Evolutionary conservation across 2,113 vertebrate species (phyloP).

Genomic region (Girardinichthys multiradiatus): DNA sequence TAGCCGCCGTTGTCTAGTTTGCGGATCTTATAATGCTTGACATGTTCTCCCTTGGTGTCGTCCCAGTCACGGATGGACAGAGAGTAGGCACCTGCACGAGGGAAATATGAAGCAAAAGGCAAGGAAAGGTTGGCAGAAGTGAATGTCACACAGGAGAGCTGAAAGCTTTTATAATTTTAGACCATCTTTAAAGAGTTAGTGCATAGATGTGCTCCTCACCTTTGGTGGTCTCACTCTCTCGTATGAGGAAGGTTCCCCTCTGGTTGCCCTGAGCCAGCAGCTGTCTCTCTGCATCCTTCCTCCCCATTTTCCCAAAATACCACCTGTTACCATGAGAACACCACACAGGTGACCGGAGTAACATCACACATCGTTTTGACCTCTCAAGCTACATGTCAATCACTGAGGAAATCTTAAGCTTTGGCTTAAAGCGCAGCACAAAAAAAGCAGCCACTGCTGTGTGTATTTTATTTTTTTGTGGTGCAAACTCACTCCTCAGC

Average conservation of each 20-base stretch:
- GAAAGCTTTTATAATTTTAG: not conserved
- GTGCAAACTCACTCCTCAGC: slow-evolving; percentile 91
- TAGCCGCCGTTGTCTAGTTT: slow-evolving; percentile 95
- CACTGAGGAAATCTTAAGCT: not conserved
- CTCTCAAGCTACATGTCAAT: slow-evolving; percentile 34
- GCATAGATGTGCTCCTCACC: slow-evolving; percentile 70
- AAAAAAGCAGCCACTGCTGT: not conserved
- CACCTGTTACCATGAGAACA: slow-evolving; percentile 82
- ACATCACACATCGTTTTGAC: slow-evolving; percentile 23
- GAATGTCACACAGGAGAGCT: not conserved
- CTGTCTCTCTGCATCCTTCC: slow-evolving; percentile 93
- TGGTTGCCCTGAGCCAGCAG: slow-evolving; percentile 86
- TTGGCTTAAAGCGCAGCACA: not conserved
- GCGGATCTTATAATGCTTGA: slow-evolving; percentile 99
- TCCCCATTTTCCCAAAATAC: slow-evolving; percentile 96
- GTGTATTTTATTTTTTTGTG: slow-evolving; percentile 20
- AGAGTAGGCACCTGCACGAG: slow-evolving; percentile 88
- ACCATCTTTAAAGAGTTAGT: not conserved
- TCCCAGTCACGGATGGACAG: slow-evolving; percentile 97
- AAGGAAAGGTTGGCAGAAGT: not conserved
- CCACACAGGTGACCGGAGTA: slow-evolving; percentile 40
- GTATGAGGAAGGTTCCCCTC: slow-evolving; percentile 90
- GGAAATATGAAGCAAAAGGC: not conserved
- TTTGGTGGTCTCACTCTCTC: slow-evolving; percentile 95
- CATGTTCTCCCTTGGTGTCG: slow-evolving; percentile 89